phyloP scores from a whole-genome alignment of 2,888 invertebrate species.

The Miltochrista miniata region DNA sequence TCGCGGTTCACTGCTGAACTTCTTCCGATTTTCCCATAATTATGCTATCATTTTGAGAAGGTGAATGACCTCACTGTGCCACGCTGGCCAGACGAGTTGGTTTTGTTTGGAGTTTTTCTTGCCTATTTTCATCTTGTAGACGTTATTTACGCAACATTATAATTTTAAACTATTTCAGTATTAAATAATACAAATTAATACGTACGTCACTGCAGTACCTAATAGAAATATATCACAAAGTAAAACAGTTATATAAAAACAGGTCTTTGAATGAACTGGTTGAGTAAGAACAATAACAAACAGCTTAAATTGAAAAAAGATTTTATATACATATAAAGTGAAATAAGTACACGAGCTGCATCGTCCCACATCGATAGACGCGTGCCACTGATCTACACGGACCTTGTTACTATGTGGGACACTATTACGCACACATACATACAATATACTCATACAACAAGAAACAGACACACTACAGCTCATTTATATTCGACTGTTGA shows the following conservation, averaged over 20 bases:
- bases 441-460: background rate
- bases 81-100: no score
- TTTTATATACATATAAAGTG: constrained; percentile 8
- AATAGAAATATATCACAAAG: no score
- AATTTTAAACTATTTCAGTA: no score
- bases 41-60: no score
- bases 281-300: constrained; percentile 33
- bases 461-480: constrained; percentile 13
- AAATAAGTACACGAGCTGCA: constrained; percentile 28
- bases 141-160: no score
- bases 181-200: no score
- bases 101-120: no score
- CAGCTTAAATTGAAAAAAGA: constrained; percentile 21
- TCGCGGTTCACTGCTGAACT: no score
- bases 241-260: constrained; percentile 6
- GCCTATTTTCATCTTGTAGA: no score
- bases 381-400: constrained; percentile 59
- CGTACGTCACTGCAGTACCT: no score
- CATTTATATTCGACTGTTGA: constrained; percentile 36
- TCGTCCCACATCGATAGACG: constrained; percentile 45
- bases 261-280: constrained; percentile 26
- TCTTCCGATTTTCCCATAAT: no score
- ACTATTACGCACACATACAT: constrained; percentile 38
- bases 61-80: no score
- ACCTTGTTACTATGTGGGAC: constrained; percentile 61